Base-by-base conservation (phyloP, 92 coral and sea anemone genomes). In the Umimayanthus chanpuru region DNA sequence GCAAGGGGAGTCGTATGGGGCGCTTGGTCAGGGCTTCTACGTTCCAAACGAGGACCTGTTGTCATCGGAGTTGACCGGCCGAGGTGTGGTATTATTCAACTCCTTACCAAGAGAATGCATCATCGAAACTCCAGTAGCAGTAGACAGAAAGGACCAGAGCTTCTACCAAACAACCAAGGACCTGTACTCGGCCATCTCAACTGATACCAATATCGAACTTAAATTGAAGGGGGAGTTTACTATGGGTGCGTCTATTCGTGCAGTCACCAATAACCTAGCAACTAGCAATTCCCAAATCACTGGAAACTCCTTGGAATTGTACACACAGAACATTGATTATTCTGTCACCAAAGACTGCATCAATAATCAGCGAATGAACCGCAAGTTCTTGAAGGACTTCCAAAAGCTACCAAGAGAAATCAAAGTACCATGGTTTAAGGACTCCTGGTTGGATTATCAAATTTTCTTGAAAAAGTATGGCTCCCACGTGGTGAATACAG, bases 401-500 rank as follows among this genome's bases (percentile, higher is more conserved):
- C 58, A 30, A 28, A 80, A 53, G 5, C 15, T 80, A 20, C 8
- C 39, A 3, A 7, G 11, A 3, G 75, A 79, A 61, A 90, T 92
- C n/a, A 15, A 85, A 32, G 4, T 58, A 1, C 93, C 95, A 0
- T 83, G 88, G 88, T 41, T 70, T n/a, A 47, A 39, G n/a, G 49
- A 73, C n/a, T 92, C 94, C 2, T 91, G 94, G 94, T 39, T 15
- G 9, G 65, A 38, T 43, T 91, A 91, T 81, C 65, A 80, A 32
- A 56, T 67, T 8, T 89, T 92, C 43, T 43, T 92, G 7, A 53
- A 82, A 40, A 90, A 87, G 38, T 85, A 92, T 77, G 94, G 95
- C 15, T 90, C 95, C 1, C 95, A 93, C 66, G 86, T 91, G 1
- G 92, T 93, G 32, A 85, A 89, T 12, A 74, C 80, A 1, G 89